Base-by-base conservation (phyloP, 2,888 invertebrate genomes). In the Nymphalis c-album region DNA sequence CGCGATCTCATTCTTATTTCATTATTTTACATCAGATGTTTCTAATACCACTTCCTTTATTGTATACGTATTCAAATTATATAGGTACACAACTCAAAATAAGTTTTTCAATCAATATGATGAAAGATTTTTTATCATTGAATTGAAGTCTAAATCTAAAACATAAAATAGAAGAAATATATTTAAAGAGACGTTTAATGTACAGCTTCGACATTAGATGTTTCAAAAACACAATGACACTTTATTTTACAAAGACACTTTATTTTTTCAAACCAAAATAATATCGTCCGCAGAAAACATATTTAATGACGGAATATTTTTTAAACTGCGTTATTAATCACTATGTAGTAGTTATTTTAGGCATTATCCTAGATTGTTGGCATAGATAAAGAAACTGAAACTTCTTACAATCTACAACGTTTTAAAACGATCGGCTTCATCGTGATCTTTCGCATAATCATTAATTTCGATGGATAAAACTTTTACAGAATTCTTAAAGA, bases 341-440 rank as follows among this genome's bases (percentile, higher is more conserved):
- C 67, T 64, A 40, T 47, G 51, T 63, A 57, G 51, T 63, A 57
- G 66, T 73, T 74, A 74, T 73, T 75, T 73, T 66, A 66, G 51
- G 65, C 64, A 61, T 64, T 64, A 75, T 74, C 69, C 69, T 71
- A 71, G 70, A 72, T 72, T 73, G 64, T 76, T 70, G 73, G 73
- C 73, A 69, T 71, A 66, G 68, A 66, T 66, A 74, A 69, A 66
- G 51, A 16, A 16, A 18, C 50, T 18, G 67, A 71, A 68, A 64
- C 45, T 67, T 65, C 61, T 70, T 68, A 64, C 47, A 61, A 60
- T 55, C 46, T 64, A 60, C 64, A 68, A 60, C n/a, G 35, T 51
- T 64, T 66, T 64, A 67, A 26, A 17, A 46, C 58, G 50, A n/a
- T 45, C 58, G 46, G 40, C 51, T 40, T 10, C 61, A 26, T 48